These are phyloP conservation scores for Labrus mixtus DNA, from an alignment of 2,113 vertebrate species.

Conservation along the genomic window DNA sequence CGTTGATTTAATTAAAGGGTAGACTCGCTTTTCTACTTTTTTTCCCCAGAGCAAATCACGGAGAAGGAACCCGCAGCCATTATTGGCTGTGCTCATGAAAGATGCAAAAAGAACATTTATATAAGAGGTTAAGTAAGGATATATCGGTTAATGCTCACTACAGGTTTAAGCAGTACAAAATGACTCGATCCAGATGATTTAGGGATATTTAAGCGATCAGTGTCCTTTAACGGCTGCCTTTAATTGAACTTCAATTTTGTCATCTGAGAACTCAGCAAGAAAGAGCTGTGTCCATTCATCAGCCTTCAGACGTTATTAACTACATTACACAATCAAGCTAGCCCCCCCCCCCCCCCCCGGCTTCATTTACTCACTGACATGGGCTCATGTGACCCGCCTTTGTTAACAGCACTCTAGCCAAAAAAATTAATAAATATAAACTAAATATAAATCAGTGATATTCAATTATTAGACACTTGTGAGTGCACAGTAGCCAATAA, in stretches of 20 bases:
- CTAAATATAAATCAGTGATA: conserved; percentile 10
- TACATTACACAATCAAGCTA: conserved; percentile 80
- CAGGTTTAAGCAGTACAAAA: conserved; percentile 61
- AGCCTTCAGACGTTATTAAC: conserved; percentile 83
- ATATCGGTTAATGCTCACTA: conserved; percentile 54
- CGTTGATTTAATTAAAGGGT: conserved; percentile 75
- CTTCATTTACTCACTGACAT: conserved; percentile 74
- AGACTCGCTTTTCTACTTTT: conserved; percentile 38
- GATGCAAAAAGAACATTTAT: conserved; percentile 35
- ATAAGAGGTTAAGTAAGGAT: conserved; percentile 42
- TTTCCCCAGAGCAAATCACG: conserved; percentile 29
- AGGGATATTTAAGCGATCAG: conserved; percentile 67
- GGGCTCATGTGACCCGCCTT: conserved; percentile 68
- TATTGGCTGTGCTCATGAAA: not conserved
- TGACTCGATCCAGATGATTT: conserved; percentile 73
- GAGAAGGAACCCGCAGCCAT: conserved; percentile 10
- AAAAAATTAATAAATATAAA: conserved; percentile 39
- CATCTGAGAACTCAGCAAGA: conserved; percentile 78
- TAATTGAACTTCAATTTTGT: conserved; percentile 83
- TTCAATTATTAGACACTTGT: conserved; percentile 63
- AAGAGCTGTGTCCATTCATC: conserved; percentile 78
- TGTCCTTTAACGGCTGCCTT: conserved; percentile 79
- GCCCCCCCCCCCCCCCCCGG: conserved; percentile 62
- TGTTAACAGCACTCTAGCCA: conserved; percentile 54
- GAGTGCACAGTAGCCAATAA: conserved; percentile 39